phyloP scores from a whole-genome alignment of 2,113 vertebrate genomes.

The Bos indicus region DNA sequence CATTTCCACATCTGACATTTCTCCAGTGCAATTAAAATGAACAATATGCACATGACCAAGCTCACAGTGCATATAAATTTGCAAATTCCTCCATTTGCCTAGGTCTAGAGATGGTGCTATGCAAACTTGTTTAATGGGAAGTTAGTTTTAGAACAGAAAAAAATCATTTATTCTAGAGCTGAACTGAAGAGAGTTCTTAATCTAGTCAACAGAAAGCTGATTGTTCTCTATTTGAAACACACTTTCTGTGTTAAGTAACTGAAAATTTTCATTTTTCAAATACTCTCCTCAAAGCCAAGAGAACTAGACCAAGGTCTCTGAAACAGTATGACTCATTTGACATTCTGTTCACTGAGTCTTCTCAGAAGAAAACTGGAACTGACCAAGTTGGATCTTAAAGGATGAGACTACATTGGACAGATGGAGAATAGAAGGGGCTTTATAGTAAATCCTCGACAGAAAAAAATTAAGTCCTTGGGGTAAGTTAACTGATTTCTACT shows the following conservation, averaged over 20 bases:
- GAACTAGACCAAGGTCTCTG: not conserved
- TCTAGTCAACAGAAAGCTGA: not conserved
- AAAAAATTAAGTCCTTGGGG: not conserved
- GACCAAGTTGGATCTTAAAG: not conserved
- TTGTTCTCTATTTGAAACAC: not conserved
- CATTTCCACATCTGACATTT: not conserved
- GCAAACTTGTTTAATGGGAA: not conserved
- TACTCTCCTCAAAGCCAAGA: not conserved
- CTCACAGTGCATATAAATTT: not conserved
- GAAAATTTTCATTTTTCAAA: not conserved
- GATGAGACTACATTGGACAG: not conserved
- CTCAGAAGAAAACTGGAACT: not conserved
- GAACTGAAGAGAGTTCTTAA: not conserved
- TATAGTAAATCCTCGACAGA: not conserved
- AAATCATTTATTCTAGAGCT: not conserved
- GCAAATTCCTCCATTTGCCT: not conserved
- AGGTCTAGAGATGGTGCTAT: not conserved
- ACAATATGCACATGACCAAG: not conserved
- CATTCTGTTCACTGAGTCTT: not conserved
- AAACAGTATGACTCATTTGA: not conserved
- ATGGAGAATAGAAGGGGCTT: not conserved
- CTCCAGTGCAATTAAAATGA: not conserved
- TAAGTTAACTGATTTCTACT: conserved; percentile 22
- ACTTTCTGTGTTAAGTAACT: not conserved
- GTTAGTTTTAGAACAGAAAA: not conserved